A percentile compares a stretch with the other conserved stretches of the same genome.
Evolutionary conservation across 2,888 invertebrate genomes (phyloP).

Genomic region (Acronicta alni): DNA sequence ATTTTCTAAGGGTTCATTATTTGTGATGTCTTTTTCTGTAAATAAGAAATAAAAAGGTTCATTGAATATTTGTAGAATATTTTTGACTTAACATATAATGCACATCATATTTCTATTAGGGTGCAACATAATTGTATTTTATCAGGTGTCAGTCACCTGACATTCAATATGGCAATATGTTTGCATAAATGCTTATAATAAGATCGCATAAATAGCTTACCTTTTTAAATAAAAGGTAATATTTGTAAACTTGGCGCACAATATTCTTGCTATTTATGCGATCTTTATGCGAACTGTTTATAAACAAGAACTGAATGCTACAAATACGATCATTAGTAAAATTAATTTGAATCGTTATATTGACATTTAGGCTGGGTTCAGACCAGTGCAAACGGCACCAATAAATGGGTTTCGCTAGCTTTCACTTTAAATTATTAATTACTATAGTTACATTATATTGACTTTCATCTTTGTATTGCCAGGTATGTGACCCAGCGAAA

Average conservation of each 20-base stretch:
- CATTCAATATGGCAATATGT: slow-evolving; percentile 17
- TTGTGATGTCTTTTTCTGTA: slow-evolving; percentile 87
- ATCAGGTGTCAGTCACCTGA: slow-evolving; percentile 23
- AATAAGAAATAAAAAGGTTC: slow-evolving; percentile 48
- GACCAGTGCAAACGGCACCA: too few relatives aligned
- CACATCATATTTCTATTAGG: neutral
- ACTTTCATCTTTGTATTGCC: neutral
- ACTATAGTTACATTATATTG: neutral
- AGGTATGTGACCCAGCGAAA: neutral
- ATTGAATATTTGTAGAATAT: too few relatives aligned
- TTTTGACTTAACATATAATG: too few relatives aligned
- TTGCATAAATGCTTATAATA: slow-evolving; percentile 13
- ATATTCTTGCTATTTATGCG: slow-evolving; percentile 25
- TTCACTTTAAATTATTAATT: neutral
- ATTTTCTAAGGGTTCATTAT: slow-evolving; percentile 85
- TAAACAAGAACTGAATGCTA: slow-evolving; percentile 27
- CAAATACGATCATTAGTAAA: slow-evolving; percentile 17
- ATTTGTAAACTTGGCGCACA: slow-evolving; percentile 32
- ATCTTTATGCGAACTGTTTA: slow-evolving; percentile 20
- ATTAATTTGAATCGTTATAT: slow-evolving; percentile 16
- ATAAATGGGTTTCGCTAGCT: neutral
- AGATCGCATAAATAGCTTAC: too few relatives aligned
- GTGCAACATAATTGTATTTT: slow-evolving; percentile 10
- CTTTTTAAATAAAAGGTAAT: slow-evolving; percentile 20
- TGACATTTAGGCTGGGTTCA: neutral